Base-by-base conservation (phyloP, 1,140 invertebrate species). In the Drosophila busckii region DNA sequence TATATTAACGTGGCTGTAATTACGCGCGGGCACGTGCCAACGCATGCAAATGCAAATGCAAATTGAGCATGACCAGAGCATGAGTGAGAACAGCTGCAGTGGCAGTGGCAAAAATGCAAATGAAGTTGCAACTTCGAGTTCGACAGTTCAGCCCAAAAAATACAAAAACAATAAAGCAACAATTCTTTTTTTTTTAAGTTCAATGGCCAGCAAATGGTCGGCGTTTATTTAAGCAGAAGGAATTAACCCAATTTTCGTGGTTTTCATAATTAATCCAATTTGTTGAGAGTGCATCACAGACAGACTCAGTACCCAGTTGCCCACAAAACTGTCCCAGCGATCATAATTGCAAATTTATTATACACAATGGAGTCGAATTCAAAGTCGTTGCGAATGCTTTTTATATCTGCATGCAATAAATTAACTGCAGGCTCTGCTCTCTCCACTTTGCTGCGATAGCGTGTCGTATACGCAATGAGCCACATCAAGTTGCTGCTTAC, bases 191-290 rank as follows among this genome's bases (percentile, higher is more conserved):
- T n/a, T n/a, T n/a, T n/a, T n/a, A 13, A 62, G 44, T 62, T 62
- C 58, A 55, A 61, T 55, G 52, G 52, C 22, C 58, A 48, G 29
- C 52, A 49, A 62, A 62, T 49, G 42, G 41, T 35, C 23, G 15
- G 37, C 75, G 60, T 78, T 70, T 78, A 68, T 82, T 65, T 82
- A 80, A 80, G 59, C 59, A 65, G 52, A 78, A 65, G 58, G 73
- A 60, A 65, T 80, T 78, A 78, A 78, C 73, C 73, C 76, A 76
- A 80, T 78, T 78, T 78, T 78, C 63, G 69, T 80, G 73, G 75
- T 80, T 82, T 64, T 52, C 75, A 80, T 82, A 73, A 80, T 80
- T 80, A 80, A 80, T 80, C 68, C 73, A 80, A 80, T 80, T 82
- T 82, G 69, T 52, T 53, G 35, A 46, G 46, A 54, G 62, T 52